Evolutionary conservation across 2,113 vertebrate genomes (phyloP).

Genomic region (Proterorhinus semilunaris): DNA sequence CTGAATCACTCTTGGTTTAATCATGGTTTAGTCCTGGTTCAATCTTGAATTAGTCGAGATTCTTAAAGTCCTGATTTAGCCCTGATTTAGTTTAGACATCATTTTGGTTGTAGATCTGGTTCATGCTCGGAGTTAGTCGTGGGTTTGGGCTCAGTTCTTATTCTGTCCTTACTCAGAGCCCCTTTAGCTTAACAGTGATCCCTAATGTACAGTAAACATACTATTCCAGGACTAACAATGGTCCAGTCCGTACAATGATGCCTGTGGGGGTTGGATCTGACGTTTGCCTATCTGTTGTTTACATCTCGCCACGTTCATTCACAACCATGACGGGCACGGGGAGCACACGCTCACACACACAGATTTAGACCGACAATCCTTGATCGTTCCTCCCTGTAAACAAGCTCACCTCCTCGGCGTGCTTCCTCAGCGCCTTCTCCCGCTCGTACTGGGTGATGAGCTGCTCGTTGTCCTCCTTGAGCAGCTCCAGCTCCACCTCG

Average conservation of each 20-base stretch:
- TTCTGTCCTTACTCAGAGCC: too few species aligned
- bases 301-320: slow-evolving; percentile 45
- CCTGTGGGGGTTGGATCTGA: slow-evolving; percentile 6
- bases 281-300: slow-evolving; percentile 54
- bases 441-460: slow-evolving; percentile 93
- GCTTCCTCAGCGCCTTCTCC: slow-evolving; percentile 91
- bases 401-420: slow-evolving; percentile 85
- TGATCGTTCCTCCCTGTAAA: neutral
- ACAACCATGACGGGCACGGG: neutral
- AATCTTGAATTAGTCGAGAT: neutral
- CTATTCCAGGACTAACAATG: neutral
- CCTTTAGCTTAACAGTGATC: too few species aligned
- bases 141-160: too few species aligned
- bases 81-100: neutral
- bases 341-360: too few species aligned
- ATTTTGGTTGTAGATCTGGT: neutral
- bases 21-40: neutral
- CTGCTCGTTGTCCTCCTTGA: slow-evolving; percentile 95
- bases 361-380: too few species aligned
- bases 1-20: neutral
- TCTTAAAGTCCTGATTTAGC: neutral
- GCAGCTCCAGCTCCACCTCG: slow-evolving; percentile 92
- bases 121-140: neutral
- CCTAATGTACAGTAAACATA: too few species aligned
- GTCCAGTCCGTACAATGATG: slow-evolving; percentile 8